Evolutionary conservation across 1,140 invertebrate genomes (phyloP), one percentile per base, ranked within the genome.

Genomic region (Danaus melanippus): DNA sequence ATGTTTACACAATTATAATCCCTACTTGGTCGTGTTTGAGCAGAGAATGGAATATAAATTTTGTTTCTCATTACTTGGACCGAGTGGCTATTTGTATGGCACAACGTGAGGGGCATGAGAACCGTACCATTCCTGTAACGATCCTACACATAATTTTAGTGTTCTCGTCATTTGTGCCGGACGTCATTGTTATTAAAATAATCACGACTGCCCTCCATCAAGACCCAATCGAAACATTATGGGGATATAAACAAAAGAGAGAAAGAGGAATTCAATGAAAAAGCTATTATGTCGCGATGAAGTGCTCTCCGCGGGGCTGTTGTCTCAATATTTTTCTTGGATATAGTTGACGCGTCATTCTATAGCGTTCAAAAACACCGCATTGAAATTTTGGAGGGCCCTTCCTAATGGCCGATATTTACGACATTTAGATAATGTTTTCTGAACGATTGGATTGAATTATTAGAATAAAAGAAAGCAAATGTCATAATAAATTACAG

Each of bases 281-380:
- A 84, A 76, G 75, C 83, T 71, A 86, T 84, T 86, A 86, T 84
- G 81, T 83, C 75, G 70, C 70, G 58, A 72, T 68, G 69, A 60
- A 84, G 83, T 66, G 78, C 82, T 67, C 82, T 83, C 69, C 64
- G 66, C 59, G 47, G 51, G 62, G 50, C 71, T 76, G 78, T 83
- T 84, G 83, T 83, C 83, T 82, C 79, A 86, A 84, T 86, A 84
- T 86, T 86, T 86, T 86, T 84, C 83, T 84, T 74, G 69, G 74
- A 72, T 76, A 67, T 69, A 76, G 76, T 77, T 79, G 79, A 79
- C 73, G 74, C 73, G 83, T 84, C 79, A 86, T 74, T 82, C 75
- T 67, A 66, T 66, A 61, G 67, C 63, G 68, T 68, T 80, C 74
- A 78, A 79, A 83, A 75, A 79, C 69, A 59, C 80, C 80, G 82